These are phyloP conservation scores for Belonocnema kinseyi DNA, from an alignment of 1,140 invertebrate genomes.

Conservation along the genomic window DNA sequence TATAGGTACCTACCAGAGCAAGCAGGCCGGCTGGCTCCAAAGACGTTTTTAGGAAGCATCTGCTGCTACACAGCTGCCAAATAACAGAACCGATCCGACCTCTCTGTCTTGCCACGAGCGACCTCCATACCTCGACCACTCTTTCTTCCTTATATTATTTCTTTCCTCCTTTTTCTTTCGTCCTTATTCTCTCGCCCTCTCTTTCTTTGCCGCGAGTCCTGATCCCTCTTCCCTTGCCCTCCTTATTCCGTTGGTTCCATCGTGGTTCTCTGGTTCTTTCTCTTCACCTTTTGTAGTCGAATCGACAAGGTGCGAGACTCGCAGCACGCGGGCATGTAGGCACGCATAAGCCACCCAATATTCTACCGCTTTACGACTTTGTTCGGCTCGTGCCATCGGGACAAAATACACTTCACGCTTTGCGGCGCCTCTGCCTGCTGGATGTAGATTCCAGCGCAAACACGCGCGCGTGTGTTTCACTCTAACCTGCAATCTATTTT, in stretches of 20 bases:
- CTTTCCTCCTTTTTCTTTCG: conserved; percentile 36
- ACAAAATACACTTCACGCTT: conserved; percentile 43
- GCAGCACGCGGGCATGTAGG: conserved; percentile 36
- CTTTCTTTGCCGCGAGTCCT: not conserved
- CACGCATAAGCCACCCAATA: conserved; percentile 38
- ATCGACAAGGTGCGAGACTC: conserved; percentile 60
- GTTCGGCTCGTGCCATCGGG: conserved; percentile 51
- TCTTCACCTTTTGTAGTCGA: conserved; percentile 50
- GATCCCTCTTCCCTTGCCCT: conserved; percentile 30
- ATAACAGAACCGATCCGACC: conserved; percentile 67
- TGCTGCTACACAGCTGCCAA: conserved; percentile 71
- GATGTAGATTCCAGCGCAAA: conserved; percentile 14
- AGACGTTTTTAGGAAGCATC: conserved; percentile 71
- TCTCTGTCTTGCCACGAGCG: conserved; percentile 39
- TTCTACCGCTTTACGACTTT: conserved; percentile 39
- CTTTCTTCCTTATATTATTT: conserved; percentile 7
- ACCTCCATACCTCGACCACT: not conserved
- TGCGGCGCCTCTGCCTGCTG: not conserved
- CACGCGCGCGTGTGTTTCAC: conserved; percentile 9
- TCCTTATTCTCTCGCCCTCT: not conserved
- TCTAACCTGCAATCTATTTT: conserved; percentile 22
- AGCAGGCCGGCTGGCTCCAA: conserved; percentile 63
- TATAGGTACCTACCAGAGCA: conserved; percentile 45
- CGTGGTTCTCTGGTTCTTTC: conserved; percentile 31
- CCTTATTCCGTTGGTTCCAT: not conserved